Conservation (phyloP, 2,888 invertebrate genomes). For the Netelia melanura region DNA sequence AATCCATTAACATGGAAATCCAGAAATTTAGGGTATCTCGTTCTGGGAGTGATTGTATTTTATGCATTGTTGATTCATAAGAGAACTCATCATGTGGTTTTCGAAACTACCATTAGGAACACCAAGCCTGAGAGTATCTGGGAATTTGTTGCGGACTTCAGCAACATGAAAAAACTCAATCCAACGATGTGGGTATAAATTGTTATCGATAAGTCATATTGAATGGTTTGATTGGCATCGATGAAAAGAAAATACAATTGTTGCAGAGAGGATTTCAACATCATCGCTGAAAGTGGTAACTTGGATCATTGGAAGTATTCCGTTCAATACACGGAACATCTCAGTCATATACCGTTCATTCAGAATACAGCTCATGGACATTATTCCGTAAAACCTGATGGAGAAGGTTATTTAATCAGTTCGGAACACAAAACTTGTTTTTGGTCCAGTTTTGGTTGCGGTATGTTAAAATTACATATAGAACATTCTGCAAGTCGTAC, state of each 20-base stretch:
- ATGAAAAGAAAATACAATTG: neutral
- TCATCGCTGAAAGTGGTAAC: slow-evolving; percentile 88
- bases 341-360: slow-evolving; percentile 89
- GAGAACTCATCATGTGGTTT: slow-evolving; percentile 75
- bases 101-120: slow-evolving; percentile 86
- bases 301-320: slow-evolving; percentile 90
- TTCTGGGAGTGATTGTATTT: slow-evolving; percentile 71
- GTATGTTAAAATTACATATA: slow-evolving; percentile 85
- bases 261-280: slow-evolving; percentile 87
- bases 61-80: slow-evolving; percentile 79
- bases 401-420: slow-evolving; percentile 86
- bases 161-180: slow-evolving; percentile 89
- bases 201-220: slow-evolving; percentile 7
- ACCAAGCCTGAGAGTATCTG: slow-evolving; percentile 88
- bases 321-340: slow-evolving; percentile 88
- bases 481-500: too few relatives aligned
- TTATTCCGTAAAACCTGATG: slow-evolving; percentile 86
- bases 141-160: slow-evolving; percentile 92
- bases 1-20: slow-evolving; percentile 83
- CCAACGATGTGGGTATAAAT: slow-evolving; percentile 89
- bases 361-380: slow-evolving; percentile 87
- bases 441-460: slow-evolving; percentile 86
- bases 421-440: slow-evolving; percentile 89
- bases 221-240: neutral
- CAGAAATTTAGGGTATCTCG: slow-evolving; percentile 73